A percentile compares a stretch with the other conserved stretches of the same genome.
phyloP scores from a whole-genome alignment of 2,888 invertebrate genomes.

The Aplocera efformata region DNA sequence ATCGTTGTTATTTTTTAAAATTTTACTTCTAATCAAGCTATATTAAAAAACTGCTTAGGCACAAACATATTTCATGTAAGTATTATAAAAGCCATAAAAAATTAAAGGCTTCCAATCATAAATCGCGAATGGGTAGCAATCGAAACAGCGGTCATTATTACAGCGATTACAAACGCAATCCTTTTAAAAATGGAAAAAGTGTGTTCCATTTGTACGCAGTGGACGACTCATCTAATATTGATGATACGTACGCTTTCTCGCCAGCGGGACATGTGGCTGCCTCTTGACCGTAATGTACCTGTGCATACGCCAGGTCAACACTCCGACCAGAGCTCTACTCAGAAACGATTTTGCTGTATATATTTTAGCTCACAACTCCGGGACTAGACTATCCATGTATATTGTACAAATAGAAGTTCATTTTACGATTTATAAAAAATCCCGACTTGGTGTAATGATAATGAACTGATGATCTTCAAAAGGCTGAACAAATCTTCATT shows the following conservation, averaged over 20 bases:
- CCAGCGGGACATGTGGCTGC: conserved; percentile 35
- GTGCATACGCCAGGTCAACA: conserved; percentile 23
- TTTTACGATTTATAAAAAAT: too few relatives aligned
- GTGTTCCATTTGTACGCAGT: conserved; percentile 33
- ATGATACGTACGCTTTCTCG: conserved; percentile 35
- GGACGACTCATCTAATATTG: conserved; percentile 54
- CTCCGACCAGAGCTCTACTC: conserved; percentile 12
- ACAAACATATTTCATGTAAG: too few relatives aligned
- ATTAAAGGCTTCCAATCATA: conserved; percentile 1
- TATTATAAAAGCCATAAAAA: too few relatives aligned
- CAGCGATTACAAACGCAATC: conserved; percentile 22
- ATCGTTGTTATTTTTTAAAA: too few relatives aligned
- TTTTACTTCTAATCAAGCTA: too few relatives aligned
- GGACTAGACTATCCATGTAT: too few relatives aligned
- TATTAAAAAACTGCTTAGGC: too few relatives aligned
- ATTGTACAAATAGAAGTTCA: too few relatives aligned
- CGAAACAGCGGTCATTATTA: conserved; percentile 22
- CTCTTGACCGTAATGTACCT: conserved; percentile 31
- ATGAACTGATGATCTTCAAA: too few relatives aligned
- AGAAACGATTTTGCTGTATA: conserved; percentile 3
- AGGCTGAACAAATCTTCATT: too few relatives aligned
- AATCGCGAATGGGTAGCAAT: conserved; percentile 2
- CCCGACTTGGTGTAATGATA: too few relatives aligned
- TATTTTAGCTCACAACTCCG: too few relatives aligned
- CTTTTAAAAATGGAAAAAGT: conserved; percentile 31